A percentile compares a stretch with the other conserved stretches of the same genome.
These are phyloP conservation scores for Proterorhinus semilunaris DNA, from an alignment of 2,113 vertebrate genomes.

Conservation along the genomic window DNA sequence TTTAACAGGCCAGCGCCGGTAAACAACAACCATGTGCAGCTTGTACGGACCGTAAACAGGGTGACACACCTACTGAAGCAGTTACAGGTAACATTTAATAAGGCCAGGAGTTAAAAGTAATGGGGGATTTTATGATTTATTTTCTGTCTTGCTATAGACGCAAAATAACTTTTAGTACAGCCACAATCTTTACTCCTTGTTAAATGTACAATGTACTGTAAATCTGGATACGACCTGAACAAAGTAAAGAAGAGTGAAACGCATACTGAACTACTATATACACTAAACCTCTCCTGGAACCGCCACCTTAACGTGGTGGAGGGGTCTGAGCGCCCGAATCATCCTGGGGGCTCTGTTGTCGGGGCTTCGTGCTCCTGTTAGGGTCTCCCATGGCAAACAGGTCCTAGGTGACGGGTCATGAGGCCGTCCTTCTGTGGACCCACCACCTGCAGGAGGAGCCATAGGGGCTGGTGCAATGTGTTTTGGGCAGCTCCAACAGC, in stretches of 20 bases:
- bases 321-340: no score
- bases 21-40: conserved; percentile 52
- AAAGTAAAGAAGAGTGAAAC: background rate
- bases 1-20: conserved; percentile 46
- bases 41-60: conserved; percentile 34
- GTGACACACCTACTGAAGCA: conserved; percentile 57
- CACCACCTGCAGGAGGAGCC: no score
- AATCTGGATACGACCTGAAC: background rate
- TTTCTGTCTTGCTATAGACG: background rate
- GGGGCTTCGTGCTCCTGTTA: no score
- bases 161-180: background rate
- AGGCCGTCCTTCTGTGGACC: no score
- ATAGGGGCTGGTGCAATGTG: no score
- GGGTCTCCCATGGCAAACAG: no score
- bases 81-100: conserved; percentile 65
- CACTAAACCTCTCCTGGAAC: no score
- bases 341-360: no score
- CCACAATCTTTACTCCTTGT: background rate
- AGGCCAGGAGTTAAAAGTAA: conserved; percentile 20
- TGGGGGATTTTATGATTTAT: background rate
- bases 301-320: no score
- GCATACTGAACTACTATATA: no score
- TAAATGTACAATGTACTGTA: background rate
- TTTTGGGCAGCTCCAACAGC: no score
- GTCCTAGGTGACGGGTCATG: no score